Conservation (phyloP, 2,113 vertebrate genomes). For the Cryptotis parvus region DNA sequence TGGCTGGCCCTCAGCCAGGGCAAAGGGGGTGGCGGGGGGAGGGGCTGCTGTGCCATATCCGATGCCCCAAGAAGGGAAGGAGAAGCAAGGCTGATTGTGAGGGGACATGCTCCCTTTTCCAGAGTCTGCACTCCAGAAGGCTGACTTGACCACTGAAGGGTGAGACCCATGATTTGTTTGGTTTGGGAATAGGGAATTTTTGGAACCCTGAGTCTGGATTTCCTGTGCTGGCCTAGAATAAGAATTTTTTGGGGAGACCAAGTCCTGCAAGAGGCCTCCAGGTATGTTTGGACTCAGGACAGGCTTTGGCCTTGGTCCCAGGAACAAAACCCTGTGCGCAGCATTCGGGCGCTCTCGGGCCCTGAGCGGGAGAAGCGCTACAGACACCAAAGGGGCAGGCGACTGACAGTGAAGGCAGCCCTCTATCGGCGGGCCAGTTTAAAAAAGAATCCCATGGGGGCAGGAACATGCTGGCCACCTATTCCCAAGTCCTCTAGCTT, state of each 20-base stretch:
- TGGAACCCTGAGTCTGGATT: slow-evolving; percentile 76
- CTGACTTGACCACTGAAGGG: slow-evolving; percentile 52
- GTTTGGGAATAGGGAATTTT: slow-evolving; percentile 68
- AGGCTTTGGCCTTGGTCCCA: neutral
- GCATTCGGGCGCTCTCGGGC: neutral
- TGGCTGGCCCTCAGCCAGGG: slow-evolving; percentile 1
- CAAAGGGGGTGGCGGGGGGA: neutral
- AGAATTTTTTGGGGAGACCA: slow-evolving; percentile 22
- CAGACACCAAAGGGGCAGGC: neutral
- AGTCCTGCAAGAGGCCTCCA: neutral
- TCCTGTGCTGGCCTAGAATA: slow-evolving; percentile 57
- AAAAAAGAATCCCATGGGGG: neutral
- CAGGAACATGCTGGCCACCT: neutral
- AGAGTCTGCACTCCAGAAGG: slow-evolving; percentile 61
- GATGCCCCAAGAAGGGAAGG: neutral
- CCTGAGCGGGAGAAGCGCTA: neutral
- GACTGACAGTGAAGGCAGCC: neutral
- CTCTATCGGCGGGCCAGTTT: neutral
- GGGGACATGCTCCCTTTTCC: neutral
- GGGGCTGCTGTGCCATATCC: neutral
- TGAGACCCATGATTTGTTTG: slow-evolving; percentile 66
- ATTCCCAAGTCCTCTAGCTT: neutral
- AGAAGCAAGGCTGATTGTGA: slow-evolving; percentile 57
- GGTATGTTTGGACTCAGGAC: neutral
- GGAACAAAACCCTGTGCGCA: neutral